Conservation (phyloP, 2,113 vertebrate species). For the Sapajus apella region DNA sequence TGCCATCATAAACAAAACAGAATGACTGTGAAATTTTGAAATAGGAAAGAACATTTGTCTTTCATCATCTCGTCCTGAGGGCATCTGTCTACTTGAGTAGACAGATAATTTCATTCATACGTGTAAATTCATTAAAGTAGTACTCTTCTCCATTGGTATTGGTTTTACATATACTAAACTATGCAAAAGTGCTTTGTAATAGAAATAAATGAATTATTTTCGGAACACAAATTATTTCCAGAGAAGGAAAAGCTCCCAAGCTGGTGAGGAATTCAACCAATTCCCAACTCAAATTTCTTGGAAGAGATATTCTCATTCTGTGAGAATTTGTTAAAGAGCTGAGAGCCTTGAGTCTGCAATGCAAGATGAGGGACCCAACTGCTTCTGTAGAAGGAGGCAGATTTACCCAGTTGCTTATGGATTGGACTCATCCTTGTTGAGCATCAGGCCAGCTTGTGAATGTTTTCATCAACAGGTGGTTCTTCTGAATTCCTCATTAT, state of each 20-base stretch:
- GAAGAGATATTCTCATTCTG: neutral
- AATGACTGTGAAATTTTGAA: neutral
- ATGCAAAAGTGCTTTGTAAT: conserved; percentile 22
- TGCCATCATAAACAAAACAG: neutral
- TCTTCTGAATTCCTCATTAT: conserved; percentile 59
- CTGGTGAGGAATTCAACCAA: neutral
- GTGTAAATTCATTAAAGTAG: neutral
- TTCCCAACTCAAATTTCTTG: neutral
- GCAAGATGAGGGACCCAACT: neutral
- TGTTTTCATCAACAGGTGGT: conserved; percentile 50
- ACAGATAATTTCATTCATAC: neutral
- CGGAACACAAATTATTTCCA: no score
- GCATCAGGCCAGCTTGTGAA: neutral
- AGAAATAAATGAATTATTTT: conserved; percentile 44
- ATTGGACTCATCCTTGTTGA: conserved; percentile 20
- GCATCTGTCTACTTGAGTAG: neutral
- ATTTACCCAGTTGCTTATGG: neutral
- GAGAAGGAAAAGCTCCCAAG: conserved; percentile 15
- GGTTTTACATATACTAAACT: neutral
- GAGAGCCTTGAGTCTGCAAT: neutral
- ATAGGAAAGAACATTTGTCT: neutral
- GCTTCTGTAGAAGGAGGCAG: neutral
- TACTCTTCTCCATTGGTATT: neutral
- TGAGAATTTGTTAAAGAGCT: neutral
- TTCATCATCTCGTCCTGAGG: neutral